Percentiles rank a stretch among this genome's conserved stretches.
Evolutionary conservation across 2,888 invertebrate species (phyloP).

Genomic region (Icerya purchasi): DNA sequence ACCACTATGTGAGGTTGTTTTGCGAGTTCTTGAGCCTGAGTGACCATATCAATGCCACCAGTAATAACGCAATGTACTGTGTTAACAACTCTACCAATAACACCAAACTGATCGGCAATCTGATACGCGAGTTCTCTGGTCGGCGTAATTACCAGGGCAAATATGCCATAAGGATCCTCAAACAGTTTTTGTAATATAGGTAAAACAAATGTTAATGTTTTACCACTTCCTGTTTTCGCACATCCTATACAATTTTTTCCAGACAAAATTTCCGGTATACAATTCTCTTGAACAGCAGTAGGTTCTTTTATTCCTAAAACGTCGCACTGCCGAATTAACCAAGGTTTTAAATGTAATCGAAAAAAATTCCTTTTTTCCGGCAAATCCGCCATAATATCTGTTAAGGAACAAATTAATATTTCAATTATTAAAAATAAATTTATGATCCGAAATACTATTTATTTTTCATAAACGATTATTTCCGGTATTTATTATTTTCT

Average conservation of each 20-base stretch:
- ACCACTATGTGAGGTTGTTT: constrained; percentile 83
- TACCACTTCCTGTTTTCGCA: constrained; percentile 94
- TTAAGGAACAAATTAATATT: too few species aligned
- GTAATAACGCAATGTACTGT: constrained; percentile 67
- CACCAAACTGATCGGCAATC: constrained; percentile 87
- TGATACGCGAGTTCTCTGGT: constrained; percentile 81
- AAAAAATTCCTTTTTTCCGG: not conserved
- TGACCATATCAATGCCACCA: constrained; percentile 85
- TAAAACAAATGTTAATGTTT: constrained; percentile 90
- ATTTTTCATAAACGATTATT: too few species aligned
- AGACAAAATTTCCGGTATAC: constrained; percentile 51
- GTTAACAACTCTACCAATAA: constrained; percentile 71
- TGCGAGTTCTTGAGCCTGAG: constrained; percentile 62
- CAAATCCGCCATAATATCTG: too few species aligned
- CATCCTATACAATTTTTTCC: constrained; percentile 85
- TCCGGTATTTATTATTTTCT: too few species aligned
- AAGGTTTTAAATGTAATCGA: not conserved
- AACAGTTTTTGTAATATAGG: constrained; percentile 79
- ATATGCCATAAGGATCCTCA: constrained; percentile 90
- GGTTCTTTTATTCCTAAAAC: constrained; percentile 46
- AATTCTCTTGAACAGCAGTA: constrained; percentile 61
- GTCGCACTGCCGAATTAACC: not conserved
- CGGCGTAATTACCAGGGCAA: constrained; percentile 81
- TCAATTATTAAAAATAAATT: too few species aligned
- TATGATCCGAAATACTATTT: too few species aligned